A percentile compares a stretch with the other conserved stretches of the same genome.
Evolutionary conservation across 2,113 vertebrate species (phyloP).

Genomic region (Sander lucioperca): DNA sequence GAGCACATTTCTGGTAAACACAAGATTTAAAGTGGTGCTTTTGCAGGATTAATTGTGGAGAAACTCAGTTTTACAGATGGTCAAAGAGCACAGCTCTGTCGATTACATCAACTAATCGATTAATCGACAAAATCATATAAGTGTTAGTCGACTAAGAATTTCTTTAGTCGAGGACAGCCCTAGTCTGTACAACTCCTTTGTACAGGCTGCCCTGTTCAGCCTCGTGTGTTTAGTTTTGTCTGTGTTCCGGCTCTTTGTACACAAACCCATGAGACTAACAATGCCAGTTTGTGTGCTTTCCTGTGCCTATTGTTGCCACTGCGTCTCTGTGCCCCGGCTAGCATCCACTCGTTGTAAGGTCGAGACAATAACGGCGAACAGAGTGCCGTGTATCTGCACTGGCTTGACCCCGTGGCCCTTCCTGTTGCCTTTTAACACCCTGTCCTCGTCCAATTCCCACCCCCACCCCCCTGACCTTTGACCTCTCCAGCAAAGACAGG

Average conservation of each 20-base stretch:
- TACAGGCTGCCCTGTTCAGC: neutral
- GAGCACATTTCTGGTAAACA: too few species aligned
- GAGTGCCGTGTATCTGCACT: conserved; percentile 50
- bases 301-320: conserved; percentile 71
- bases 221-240: conserved; percentile 38
- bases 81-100: too few species aligned
- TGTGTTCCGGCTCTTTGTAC: conserved; percentile 60
- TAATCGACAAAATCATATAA: too few species aligned
- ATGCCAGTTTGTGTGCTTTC: conserved; percentile 71
- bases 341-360: conserved; percentile 75
- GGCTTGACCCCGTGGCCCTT: conserved; percentile 63
- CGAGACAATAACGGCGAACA: conserved; percentile 69
- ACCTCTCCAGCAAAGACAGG: conserved; percentile 47
- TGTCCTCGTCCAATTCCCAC: neutral
- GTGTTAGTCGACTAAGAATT: too few species aligned
- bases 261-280: conserved; percentile 60
- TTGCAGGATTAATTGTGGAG: too few species aligned
- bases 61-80: too few species aligned
- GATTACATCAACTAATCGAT: too few species aligned
- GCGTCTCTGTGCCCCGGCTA: conserved; percentile 56
- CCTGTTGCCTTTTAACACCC: conserved; percentile 66
- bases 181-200: neutral
- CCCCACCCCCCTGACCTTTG: conserved; percentile 35
- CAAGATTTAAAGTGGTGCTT: too few species aligned
- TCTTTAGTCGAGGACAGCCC: too few species aligned